These are phyloP conservation scores for Elephas maximus DNA, from an alignment of 2,113 vertebrate genomes.

Conservation along the genomic window DNA sequence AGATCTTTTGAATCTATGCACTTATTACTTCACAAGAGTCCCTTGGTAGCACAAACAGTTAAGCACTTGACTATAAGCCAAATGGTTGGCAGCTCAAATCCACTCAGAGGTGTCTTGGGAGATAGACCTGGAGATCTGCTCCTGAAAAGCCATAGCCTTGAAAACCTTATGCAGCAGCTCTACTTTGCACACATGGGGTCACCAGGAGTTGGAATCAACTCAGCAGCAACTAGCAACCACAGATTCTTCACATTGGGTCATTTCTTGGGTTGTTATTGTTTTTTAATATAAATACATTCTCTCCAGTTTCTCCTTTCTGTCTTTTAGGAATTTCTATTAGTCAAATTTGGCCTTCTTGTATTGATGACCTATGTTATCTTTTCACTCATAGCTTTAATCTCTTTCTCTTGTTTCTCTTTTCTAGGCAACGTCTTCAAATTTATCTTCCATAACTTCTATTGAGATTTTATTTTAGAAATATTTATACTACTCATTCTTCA, in stretches of 20 bases:
- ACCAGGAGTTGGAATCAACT: too few relatives aligned
- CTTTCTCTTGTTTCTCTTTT: conserved; percentile 7
- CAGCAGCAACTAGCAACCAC: too few relatives aligned
- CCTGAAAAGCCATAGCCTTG: too few relatives aligned
- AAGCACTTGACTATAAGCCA: too few relatives aligned
- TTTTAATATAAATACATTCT: not conserved
- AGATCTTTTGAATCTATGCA: not conserved
- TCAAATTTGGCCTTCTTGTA: not conserved
- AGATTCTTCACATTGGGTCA: not conserved
- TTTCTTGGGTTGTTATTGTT: not conserved
- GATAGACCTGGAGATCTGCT: too few relatives aligned
- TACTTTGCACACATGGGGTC: too few relatives aligned
- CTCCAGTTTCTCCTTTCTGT: not conserved
- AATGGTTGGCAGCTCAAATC: too few relatives aligned
- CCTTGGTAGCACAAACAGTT: too few relatives aligned
- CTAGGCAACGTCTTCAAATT: too few relatives aligned
- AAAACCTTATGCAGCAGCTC: too few relatives aligned
- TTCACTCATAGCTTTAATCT: not conserved
- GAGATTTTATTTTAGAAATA: not conserved
- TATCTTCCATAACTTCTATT: not conserved
- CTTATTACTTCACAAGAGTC: not conserved
- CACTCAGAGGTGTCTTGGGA: too few relatives aligned
- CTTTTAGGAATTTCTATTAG: not conserved
- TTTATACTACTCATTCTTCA: not conserved
- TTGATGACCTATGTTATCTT: not conserved